A percentile compares a stretch with the other conserved stretches of the same genome.
Evolutionary conservation across 2,113 vertebrate genomes (phyloP).

Genomic region (Calyptomena viridis): DNA sequence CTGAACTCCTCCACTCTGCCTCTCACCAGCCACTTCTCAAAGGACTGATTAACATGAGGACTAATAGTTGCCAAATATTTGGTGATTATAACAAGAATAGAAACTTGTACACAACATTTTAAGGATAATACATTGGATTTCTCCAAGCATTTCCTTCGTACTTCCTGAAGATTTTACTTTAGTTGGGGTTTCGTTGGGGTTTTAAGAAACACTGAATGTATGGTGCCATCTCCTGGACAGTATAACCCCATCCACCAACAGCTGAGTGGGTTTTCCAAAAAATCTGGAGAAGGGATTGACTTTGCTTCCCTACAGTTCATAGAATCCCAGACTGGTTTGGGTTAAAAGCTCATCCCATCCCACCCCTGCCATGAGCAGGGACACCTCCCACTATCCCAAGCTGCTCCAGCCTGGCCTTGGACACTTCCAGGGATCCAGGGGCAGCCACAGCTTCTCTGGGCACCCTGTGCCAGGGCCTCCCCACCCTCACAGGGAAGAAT

Average conservation of each 20-base stretch:
- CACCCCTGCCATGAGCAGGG: neutral
- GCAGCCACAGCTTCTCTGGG: neutral
- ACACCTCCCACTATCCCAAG: neutral
- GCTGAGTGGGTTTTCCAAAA: neutral
- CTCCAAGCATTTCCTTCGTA: neutral
- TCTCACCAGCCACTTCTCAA: neutral
- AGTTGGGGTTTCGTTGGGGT: neutral
- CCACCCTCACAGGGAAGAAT: rapidly evolving
- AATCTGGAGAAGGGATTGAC: neutral
- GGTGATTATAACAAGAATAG: neutral
- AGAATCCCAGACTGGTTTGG: neutral
- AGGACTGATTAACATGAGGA: neutral
- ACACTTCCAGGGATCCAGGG: neutral
- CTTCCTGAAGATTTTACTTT: neutral
- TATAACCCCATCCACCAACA: neutral
- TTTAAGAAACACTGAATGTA: slow-evolving; percentile 52
- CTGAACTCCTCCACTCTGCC: neutral
- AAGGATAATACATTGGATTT: neutral
- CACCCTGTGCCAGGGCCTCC: neutral
- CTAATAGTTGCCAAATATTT: slow-evolving; percentile 1
- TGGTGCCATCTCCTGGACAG: slow-evolving; percentile 78
- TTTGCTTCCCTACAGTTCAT: neutral
- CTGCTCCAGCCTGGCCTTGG: neutral
- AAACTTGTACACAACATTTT: neutral
- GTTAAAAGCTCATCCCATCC: neutral